Base-by-base conservation (phyloP, 2,113 vertebrate genomes). In the Hydropotes inermis region DNA sequence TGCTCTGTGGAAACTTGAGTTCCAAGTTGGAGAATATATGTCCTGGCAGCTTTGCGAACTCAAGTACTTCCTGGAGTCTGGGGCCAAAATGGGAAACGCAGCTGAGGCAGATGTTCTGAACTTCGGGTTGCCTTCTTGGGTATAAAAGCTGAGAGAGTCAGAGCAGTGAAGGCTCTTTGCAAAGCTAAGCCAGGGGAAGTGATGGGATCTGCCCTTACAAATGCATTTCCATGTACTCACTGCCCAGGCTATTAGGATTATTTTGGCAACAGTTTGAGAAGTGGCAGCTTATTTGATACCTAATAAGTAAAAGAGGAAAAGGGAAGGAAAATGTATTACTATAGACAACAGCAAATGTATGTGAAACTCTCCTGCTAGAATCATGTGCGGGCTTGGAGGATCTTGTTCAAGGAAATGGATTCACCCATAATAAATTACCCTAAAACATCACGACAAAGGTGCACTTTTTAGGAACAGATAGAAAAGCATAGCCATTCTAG, bases 1-100 rank as follows among this genome's bases (percentile, higher is more conserved):
- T 94, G 95, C 98, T 97, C 97, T 47, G 43, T 94, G 93, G 98
- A 97, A 98, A 98, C 79, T 89, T 14, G 97, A 98, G 98, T 96
- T 89, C 96, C 97, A 98, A 92, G 21, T 91, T 95, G 98, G 64
- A 96, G 95, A 97, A 96, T 98, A 98, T 97, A 98, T 79, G 47
- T 98, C 97, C 94, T 97, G 98, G 98, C 94, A 91, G 61, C 54
- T 91, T 89, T 91, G 60, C 0, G 13, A 86, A 61, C 52, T 96
- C 61, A 93, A 84, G 60, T 52, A 23, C 88, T 96, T 98, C 93
- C 97, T 95, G 28, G 33, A 97, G 61, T 76, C 25, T 0, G 25
- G 67, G n/a, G 39, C 57, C 93, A 95, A 58, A 87, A 95, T 98
- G 93, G 84, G 86, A 94, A 97, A 96, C 12, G 30, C 95, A 97